Evolutionary conservation across 2,113 vertebrate genomes (phyloP), one percentile per base, ranked within the genome.

Genomic region (Regulus satrapa): DNA sequence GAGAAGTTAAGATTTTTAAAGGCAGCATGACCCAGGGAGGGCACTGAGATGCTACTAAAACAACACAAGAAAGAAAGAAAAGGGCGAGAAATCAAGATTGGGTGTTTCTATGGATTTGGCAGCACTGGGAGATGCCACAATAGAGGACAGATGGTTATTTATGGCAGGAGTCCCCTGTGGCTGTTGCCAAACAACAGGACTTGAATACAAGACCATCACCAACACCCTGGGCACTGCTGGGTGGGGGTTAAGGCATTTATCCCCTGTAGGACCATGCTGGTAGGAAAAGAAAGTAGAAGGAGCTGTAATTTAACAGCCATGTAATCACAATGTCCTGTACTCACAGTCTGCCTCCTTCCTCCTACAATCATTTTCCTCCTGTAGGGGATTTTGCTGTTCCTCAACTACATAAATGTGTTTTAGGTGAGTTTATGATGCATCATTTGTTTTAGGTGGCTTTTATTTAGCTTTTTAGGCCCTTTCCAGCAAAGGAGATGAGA

Each of bases 381-480:
- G 2, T 0, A 32, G 56, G 16, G 4, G 3, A 6, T 66, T 85
- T 41, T 58, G 66, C 45, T 61, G 0, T 41, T 87, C 72, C 84
- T 82, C 49, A 45, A 45, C 54, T 12, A 1, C 9, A 9, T 5
- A 31, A 69, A 52, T 32, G 9, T 28, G n/a, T n/a, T n/a, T n/a
- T n/a, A n/a, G n/a, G n/a, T n/a, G n/a, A n/a, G n/a, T n/a, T n/a
- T n/a, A n/a, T n/a, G n/a, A n/a, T n/a, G 5, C 52, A 86, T 29
- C 0, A 0, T 6, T 10, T 6, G 17, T 51, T 92, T 74, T 29
- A 68, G 46, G 15, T 58, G 62, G 17, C 1, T 31, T 13, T 51
- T 14, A 41, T 56, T 73, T 34, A 2, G 32, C 24, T 51, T 56
- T 56, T 9, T 52, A 68, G 41, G n/a, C 12, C 26, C 29, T 34